Base-by-base conservation (phyloP, 1,140 invertebrate genomes). In the Drosophila auraria region DNA sequence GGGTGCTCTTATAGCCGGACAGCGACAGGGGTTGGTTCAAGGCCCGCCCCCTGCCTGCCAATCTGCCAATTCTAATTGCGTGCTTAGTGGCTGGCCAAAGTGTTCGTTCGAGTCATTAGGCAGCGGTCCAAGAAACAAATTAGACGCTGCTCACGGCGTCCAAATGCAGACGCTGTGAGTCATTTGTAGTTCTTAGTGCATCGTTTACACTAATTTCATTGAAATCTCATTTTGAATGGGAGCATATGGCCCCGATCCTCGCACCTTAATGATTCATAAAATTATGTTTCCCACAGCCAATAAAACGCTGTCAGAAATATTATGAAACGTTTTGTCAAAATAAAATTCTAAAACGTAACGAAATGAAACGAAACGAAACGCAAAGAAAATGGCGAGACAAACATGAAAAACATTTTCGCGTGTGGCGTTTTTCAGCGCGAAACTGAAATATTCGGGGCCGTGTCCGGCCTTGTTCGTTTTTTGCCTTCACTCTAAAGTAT, bases 211-310 rank as follows among this genome's bases (percentile, higher is more conserved):
- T 71, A 66, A 82, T 83, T 51, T 59, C 68, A 60, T 49, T 56
- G 44, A 58, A 61, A 61, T 65, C 72, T 42, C 38, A 54, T 77
- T 66, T 61, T 65, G 45, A 64, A 54, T 45, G 64, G 49, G 47
- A 75, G 42, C 65, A 83, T 63, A 80, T 77, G 78, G 62, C 56
- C 60, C 27, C 40, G 44, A 61, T 65, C 47, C 47, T 44, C 51
- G 61, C 53, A 77, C 57, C 64, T 63, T 69, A 90, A 89, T 89
- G 86, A 90, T 65, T 90, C 84, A 89, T 74, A 57, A 82, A 84
- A 82, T 79, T 73, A 45, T 36, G 47, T 74, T 81, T 75, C 45
- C 70, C 65, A 60, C 64, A 69, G 25, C 42, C 38, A 59, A 61
- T 73, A 60, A 60, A 38, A 50, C 14, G 25, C 47, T 68, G 62